Evolutionary conservation across 2,888 invertebrate genomes (phyloP).

Genomic region (Drosophila mimica): DNA sequence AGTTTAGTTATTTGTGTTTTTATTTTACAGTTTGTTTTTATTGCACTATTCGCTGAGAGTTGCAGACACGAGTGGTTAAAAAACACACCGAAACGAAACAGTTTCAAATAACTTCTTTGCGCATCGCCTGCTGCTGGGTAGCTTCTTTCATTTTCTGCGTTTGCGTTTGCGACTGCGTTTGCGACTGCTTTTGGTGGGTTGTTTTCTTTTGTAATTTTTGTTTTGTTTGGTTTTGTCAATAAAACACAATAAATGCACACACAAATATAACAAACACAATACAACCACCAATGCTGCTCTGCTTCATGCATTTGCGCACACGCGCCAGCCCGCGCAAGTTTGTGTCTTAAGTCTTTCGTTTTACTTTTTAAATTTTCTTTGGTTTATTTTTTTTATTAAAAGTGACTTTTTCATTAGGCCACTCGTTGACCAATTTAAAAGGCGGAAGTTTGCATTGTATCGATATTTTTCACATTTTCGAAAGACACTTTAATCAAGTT

Average conservation of each 20-base stretch:
- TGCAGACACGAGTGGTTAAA: neutral
- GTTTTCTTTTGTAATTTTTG: neutral
- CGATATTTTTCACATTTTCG: neutral
- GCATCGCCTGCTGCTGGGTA: constrained; percentile 11
- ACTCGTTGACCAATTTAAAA: constrained; percentile 27
- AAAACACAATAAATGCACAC: constrained; percentile 32
- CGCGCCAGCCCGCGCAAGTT: constrained; percentile 66
- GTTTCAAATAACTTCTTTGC: constrained; percentile 54
- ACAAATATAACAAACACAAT: constrained; percentile 13
- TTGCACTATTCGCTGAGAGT: constrained; percentile 39
- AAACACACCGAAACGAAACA: constrained; percentile 27
- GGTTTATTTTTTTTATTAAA: constrained; percentile 1
- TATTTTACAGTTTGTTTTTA: constrained; percentile 40
- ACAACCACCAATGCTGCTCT: constrained; percentile 37
- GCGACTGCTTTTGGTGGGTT: neutral
- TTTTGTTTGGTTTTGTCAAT: constrained; percentile 47
- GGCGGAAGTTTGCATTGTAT: constrained; percentile 37
- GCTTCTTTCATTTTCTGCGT: constrained; percentile 28
- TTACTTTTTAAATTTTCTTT: constrained; percentile 13
- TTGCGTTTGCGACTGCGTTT: constrained; percentile 12
- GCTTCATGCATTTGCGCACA: constrained; percentile 66
- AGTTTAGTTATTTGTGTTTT: constrained; percentile 38
- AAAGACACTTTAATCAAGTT: constrained; percentile 5
- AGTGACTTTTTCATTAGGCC: constrained; percentile 9
- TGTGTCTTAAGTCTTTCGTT: constrained; percentile 78